phyloP scores from a whole-genome alignment of 2,888 invertebrate genomes.

The Meiosimyza decipiens region DNA sequence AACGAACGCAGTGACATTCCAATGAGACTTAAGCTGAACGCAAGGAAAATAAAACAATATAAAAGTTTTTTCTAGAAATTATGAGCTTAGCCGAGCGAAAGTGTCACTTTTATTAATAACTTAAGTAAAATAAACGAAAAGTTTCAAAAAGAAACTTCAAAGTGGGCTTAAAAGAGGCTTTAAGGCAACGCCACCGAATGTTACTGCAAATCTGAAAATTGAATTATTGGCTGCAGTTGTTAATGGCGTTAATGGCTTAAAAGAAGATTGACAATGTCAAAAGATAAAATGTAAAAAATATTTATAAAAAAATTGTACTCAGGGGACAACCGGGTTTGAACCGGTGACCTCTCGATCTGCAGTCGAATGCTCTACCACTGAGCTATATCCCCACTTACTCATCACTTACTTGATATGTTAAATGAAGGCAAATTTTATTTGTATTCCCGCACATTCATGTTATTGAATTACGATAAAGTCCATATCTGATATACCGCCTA shows the following conservation, averaged over 20 bases:
- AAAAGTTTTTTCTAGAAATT: neutral
- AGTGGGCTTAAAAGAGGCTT: no score
- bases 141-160: neutral
- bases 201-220: neutral
- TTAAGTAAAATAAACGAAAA: neutral
- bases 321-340: constrained; percentile 54
- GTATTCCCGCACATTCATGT: no score
- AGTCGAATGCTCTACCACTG: constrained; percentile 63
- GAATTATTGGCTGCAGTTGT: neutral
- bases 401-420: no score
- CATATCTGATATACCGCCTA: no score
- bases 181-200: no score
- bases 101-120: constrained; percentile 21
- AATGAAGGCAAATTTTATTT: no score
- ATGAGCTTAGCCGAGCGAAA: constrained; percentile 8
- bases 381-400: constrained; percentile 56
- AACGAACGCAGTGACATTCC: neutral
- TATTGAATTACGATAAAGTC: no score
- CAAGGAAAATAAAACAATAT: neutral
- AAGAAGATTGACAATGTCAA: neutral
- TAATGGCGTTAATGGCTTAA: neutral
- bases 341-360: constrained; percentile 62
- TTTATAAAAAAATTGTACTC: no score
- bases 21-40: neutral
- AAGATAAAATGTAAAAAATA: neutral